Percentiles rank a stretch among this genome's conserved stretches.
These are phyloP conservation scores for Ictidomys tridecemlineatus DNA, from an alignment of 2,113 vertebrate genomes.

Conservation along the genomic window DNA sequence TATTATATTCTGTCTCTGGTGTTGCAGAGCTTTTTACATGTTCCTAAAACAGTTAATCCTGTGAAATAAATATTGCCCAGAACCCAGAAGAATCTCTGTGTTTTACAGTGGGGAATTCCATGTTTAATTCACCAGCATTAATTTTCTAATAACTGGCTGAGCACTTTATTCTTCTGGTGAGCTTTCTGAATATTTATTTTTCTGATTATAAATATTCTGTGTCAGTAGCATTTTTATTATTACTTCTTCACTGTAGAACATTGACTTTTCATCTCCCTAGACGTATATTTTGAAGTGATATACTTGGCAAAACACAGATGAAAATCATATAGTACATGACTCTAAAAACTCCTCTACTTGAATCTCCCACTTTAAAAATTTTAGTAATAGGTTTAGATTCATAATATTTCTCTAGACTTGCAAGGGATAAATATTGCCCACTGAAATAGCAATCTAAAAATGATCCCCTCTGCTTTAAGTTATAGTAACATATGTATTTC, in stretches of 20 bases:
- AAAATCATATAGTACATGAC: neutral
- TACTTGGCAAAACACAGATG: constrained; percentile 62
- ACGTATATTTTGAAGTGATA: constrained; percentile 66
- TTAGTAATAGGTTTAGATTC: neutral
- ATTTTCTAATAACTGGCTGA: constrained; percentile 70
- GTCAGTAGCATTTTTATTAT: constrained; percentile 72
- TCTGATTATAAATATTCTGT: constrained; percentile 79
- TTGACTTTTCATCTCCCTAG: constrained; percentile 76
- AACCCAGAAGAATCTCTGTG: constrained; percentile 81
- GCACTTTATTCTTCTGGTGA: constrained; percentile 86
- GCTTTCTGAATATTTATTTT: constrained; percentile 88
- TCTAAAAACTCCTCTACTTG: neutral
- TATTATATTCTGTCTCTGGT: constrained; percentile 66
- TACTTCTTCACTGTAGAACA: constrained; percentile 58
- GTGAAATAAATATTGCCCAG: constrained; percentile 79
- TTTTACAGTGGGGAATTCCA: constrained; percentile 69
- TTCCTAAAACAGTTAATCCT: constrained; percentile 78
- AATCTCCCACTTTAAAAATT: neutral
- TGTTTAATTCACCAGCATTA: constrained; percentile 73
- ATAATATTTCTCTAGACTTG: constrained; percentile 28
- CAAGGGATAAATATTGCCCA: neutral
- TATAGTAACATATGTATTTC: neutral
- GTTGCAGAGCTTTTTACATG: constrained; percentile 32
- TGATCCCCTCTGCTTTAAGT: neutral
- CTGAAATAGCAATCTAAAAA: neutral